A percentile compares a stretch with the other conserved stretches of the same genome.
Evolutionary conservation across 2,797 vertebrate species (phyloP).

Genomic region (Manis javanica): DNA sequence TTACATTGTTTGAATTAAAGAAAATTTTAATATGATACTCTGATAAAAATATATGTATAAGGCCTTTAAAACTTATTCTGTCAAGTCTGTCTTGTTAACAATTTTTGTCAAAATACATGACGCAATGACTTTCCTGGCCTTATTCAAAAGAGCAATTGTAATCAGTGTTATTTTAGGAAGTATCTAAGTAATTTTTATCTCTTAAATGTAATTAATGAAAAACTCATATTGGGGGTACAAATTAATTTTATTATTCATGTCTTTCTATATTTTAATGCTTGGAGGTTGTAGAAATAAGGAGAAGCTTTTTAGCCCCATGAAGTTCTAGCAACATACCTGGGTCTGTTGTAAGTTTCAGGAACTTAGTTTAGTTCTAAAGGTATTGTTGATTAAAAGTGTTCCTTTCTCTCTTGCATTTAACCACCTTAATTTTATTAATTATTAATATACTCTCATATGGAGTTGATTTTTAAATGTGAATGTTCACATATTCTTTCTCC

Average conservation of each 20-base stretch:
- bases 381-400: neutral
- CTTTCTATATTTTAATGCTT: neutral
- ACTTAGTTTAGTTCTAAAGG: neutral
- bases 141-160: neutral
- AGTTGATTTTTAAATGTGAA: neutral
- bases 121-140: neutral
- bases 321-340: neutral
- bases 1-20: neutral
- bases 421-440: neutral
- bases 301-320: neutral
- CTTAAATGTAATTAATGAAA: neutral
- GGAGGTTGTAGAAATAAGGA: neutral
- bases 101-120: neutral
- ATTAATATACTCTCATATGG: neutral
- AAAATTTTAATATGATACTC: neutral
- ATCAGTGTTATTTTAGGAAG: slow-evolving; percentile 8
- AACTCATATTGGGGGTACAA: neutral
- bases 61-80: neutral
- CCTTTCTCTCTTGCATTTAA: neutral
- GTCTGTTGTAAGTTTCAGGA: neutral
- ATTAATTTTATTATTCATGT: neutral
- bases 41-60: neutral
- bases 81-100: neutral
- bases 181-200: neutral
- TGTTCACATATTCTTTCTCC: neutral